Percentiles rank a stretch among this genome's conserved stretches.
These are phyloP conservation scores for Threskiornis aethiopicus DNA, from an alignment of 2,797 vertebrate genomes.

Conservation along the genomic window DNA sequence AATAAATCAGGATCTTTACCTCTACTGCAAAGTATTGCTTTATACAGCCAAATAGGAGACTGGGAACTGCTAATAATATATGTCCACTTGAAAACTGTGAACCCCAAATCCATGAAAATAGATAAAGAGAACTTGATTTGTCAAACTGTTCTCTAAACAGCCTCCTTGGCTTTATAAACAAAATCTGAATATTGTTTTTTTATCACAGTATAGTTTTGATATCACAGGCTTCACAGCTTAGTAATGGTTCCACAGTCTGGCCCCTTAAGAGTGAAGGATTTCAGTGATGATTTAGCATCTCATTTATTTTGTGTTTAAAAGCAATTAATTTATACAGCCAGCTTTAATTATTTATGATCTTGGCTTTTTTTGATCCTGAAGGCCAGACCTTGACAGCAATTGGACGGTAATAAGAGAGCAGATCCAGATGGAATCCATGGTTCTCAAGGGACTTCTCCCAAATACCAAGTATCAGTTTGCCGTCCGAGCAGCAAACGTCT, in stretches of 20 bases:
- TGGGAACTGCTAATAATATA: background rate
- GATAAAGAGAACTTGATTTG: background rate
- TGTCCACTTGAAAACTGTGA: background rate
- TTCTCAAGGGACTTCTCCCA: constrained; percentile 88
- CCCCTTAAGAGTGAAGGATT: background rate
- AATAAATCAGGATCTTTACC: background rate
- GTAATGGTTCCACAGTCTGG: background rate
- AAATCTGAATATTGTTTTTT: background rate
- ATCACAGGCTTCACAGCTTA: background rate
- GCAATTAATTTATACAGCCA: background rate
- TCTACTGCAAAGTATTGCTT: accelerated
- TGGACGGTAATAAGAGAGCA: constrained; percentile 90
- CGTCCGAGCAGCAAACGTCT: constrained; percentile 83
- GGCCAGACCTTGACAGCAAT: constrained; percentile 89
- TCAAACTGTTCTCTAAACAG: background rate
- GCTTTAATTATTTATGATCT: constrained; percentile 11
- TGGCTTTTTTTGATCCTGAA: constrained; percentile 67
- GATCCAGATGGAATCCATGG: constrained; percentile 90
- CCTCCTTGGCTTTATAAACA: background rate
- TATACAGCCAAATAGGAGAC: background rate
- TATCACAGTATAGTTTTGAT: background rate
- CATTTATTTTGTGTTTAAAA: background rate
- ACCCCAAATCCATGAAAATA: background rate
- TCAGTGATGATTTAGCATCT: background rate
- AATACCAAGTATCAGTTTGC: constrained; percentile 92